A percentile compares a stretch with the other conserved stretches of the same genome.
Evolutionary conservation across 2,797 vertebrate species (phyloP).

Genomic region (Lutjanus argentimaculatus): DNA sequence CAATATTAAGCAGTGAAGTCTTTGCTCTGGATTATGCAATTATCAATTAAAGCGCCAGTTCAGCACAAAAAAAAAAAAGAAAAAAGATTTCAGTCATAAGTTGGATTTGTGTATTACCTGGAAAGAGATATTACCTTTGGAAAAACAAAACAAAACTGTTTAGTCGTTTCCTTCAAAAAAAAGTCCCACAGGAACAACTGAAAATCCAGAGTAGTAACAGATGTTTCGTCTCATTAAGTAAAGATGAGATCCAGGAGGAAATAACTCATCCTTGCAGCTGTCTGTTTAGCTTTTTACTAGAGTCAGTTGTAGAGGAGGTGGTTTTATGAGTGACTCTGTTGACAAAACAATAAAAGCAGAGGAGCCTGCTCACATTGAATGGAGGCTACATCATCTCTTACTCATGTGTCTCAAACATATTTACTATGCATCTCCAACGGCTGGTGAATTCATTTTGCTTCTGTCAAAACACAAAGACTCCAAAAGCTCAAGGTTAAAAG

Average conservation of each 20-base stretch:
- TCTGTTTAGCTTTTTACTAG: conserved; percentile 21
- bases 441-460: neutral
- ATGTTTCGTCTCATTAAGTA: neutral
- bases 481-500: neutral
- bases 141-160: neutral
- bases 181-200: neutral
- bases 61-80: neutral
- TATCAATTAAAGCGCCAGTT: conserved; percentile 1
- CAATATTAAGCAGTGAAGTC: conserved; percentile 52
- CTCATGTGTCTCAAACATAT: conserved; percentile 23
- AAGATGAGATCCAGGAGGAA: conserved; percentile 5
- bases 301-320: neutral
- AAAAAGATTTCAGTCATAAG: neutral
- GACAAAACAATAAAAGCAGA: conserved; percentile 43
- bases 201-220: neutral
- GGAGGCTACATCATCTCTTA: neutral
- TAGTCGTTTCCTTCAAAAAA: neutral
- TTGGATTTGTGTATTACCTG: conserved; percentile 31
- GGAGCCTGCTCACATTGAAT: conserved; percentile 22
- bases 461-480: neutral
- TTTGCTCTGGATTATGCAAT: conserved; percentile 62
- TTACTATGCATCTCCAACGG: neutral
- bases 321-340: conserved; percentile 10
- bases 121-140: neutral
- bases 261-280: neutral